phyloP scores from a whole-genome alignment of 2,797 vertebrate genomes.

The Melanotaenia parkinsoni region DNA sequence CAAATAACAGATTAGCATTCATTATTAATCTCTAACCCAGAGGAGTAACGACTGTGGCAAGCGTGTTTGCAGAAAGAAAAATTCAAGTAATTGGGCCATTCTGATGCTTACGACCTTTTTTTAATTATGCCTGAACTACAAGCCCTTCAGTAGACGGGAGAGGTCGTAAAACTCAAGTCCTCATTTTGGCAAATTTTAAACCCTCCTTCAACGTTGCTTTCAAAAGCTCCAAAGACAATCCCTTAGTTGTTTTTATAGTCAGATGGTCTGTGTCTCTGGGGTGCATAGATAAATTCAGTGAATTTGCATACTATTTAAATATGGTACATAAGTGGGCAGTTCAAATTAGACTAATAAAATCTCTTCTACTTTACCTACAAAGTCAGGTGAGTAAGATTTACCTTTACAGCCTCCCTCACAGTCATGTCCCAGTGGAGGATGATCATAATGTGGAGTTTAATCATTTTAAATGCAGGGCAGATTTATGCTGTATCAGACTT shows the following conservation, averaged over 20 bases:
- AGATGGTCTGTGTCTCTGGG: neutral
- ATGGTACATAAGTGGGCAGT: neutral
- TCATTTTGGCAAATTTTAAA: slow-evolving; percentile 15
- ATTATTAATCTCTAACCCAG: slow-evolving; percentile 57
- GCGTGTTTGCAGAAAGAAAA: slow-evolving; percentile 31
- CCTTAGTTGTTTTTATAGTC: neutral
- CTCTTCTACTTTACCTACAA: slow-evolving; percentile 11
- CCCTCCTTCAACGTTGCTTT: slow-evolving; percentile 7
- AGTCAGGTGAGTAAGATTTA: slow-evolving; percentile 11
- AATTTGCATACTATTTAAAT: neutral
- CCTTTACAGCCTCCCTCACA: slow-evolving; percentile 5
- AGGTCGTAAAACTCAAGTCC: slow-evolving; percentile 18
- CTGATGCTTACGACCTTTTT: slow-evolving; percentile 18
- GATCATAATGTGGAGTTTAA: slow-evolving; percentile 14
- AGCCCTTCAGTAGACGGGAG: neutral
- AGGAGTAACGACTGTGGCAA: slow-evolving; percentile 44
- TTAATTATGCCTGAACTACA: slow-evolving; percentile 15
- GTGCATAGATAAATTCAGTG: slow-evolving; percentile 11
- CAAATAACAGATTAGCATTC: slow-evolving; percentile 67
- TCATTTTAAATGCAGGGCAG: slow-evolving; percentile 20
- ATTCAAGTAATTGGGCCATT: slow-evolving; percentile 14
- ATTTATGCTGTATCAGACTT: slow-evolving; percentile 18
- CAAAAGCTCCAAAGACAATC: slow-evolving; percentile 12
- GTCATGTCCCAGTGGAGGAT: neutral
- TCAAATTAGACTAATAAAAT: slow-evolving; percentile 8